phyloP scores from a whole-genome alignment of 35 echinoderm and acorn worm species.

The Heliocidaris tuberculata region DNA sequence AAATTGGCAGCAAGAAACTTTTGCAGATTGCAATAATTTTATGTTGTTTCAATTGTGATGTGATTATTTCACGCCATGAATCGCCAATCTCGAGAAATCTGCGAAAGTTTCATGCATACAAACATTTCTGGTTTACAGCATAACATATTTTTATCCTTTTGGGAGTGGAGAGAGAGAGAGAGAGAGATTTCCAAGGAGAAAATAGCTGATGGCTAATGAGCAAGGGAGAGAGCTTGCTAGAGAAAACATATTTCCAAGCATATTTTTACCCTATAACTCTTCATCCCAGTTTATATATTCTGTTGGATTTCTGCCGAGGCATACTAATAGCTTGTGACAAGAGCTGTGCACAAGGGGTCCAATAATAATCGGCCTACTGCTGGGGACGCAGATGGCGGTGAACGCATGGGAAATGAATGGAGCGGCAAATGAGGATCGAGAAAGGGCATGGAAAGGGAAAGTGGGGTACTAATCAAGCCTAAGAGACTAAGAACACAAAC shows the following conservation, averaged over 20 bases:
- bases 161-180: neutral
- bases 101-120: too few species aligned
- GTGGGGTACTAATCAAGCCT: neutral
- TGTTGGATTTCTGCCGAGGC: neutral
- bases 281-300: neutral
- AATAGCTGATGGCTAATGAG: too few species aligned
- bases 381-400: neutral
- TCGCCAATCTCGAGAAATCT: too few species aligned
- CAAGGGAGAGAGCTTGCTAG: too few species aligned
- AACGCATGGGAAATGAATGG: neutral
- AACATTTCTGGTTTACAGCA: too few species aligned
- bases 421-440: neutral
- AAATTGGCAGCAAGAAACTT: too few species aligned
- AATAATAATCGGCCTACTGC: conserved; percentile 34
- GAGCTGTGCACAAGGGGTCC: neutral
- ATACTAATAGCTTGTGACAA: conserved; percentile 33
- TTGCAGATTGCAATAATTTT: too few species aligned
- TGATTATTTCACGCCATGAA: too few species aligned
- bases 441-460: neutral
- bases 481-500: neutral
- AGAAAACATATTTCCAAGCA: neutral
- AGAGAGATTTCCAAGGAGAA: neutral
- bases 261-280: neutral
- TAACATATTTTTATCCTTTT: too few species aligned
- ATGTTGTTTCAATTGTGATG: too few species aligned